Conservation (phyloP, 2,113 vertebrate species). For the Zapornia atra region DNA sequence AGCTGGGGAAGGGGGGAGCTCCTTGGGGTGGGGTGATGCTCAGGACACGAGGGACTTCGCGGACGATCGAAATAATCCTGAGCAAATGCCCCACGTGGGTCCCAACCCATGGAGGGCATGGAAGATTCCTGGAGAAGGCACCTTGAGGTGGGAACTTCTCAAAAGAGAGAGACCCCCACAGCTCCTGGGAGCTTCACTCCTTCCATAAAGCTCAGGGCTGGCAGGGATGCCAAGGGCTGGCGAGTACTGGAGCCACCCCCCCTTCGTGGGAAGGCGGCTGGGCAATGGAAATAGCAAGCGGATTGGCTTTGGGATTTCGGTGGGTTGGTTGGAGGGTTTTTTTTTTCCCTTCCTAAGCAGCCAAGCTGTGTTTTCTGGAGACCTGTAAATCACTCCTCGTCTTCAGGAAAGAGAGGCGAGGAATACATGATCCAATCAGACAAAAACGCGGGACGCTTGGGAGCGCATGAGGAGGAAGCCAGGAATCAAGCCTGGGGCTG, state of each 20-base stretch:
- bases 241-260: neutral
- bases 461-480: neutral
- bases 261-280: rapidly evolving
- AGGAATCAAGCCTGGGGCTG: neutral
- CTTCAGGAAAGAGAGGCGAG: constrained; percentile 28
- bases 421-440: constrained; percentile 50
- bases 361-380: constrained; percentile 42
- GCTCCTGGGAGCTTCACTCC: neutral
- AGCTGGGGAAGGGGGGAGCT: neutral
- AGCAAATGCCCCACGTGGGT: neutral
- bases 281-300: neutral
- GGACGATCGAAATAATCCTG: neutral
- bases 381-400: constrained; percentile 54
- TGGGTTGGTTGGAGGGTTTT: too few species aligned
- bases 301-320: neutral
- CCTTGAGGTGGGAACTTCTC: neutral
- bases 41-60: neutral
- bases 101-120: rapidly evolving
- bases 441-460: neutral
- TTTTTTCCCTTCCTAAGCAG: constrained; percentile 1
- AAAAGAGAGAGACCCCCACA: neutral
- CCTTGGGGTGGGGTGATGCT: neutral
- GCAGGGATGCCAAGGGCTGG: rapidly evolving
- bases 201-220: neutral
- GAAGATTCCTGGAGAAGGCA: neutral